Base-by-base conservation (phyloP, 2,888 invertebrate species). In the Ophion slaviceki region DNA sequence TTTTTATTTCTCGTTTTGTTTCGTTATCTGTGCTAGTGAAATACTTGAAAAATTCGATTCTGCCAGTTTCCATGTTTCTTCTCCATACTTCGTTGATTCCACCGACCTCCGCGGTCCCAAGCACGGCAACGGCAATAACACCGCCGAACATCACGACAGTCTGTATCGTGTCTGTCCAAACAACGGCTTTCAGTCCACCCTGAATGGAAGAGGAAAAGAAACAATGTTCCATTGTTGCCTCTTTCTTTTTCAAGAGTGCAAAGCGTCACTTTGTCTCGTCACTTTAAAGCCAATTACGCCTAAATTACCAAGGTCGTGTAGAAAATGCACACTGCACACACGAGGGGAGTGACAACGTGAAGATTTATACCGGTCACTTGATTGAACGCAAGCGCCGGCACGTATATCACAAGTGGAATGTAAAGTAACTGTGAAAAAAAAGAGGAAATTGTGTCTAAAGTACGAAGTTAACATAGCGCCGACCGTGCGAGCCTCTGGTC, bases 301-400 rank as follows among this genome's bases (percentile, higher is more conserved):
- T 36, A 91, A 95, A 96, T 96, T 95, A 97, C 98, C 93, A 98
- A 93, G 85, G 98, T 97, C 0, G 98, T 99, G 94, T 99, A 99
- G 94, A 98, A 98, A 88, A 98, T 98, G 94, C 98, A 98, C n/a
- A 98, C 97, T 59, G 97, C 94, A 93, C 97, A 97, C 2, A 98
- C 97, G 36, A 97, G 95, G 0, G 97, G 96, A 14, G 97, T 97
- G 45, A 97, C 96, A 87, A 97, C 94, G 94, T 98, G 97, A 47
- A 98, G 95, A 89, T 97, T 96, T 84, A 97, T 95, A 47, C 98
- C 98, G 72, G 98, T 97, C 75, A 98, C 98, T 96, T 97, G 97
- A 94, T 96, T 96, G 91, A 98, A 96, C 1, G 98, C 98, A 90
- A 98, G 94, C 2, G 98, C 97, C 76, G 98, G 98, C 5, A 98